Base-by-base conservation (phyloP, 2,113 vertebrate species). In the Ariopsis seemanni region DNA sequence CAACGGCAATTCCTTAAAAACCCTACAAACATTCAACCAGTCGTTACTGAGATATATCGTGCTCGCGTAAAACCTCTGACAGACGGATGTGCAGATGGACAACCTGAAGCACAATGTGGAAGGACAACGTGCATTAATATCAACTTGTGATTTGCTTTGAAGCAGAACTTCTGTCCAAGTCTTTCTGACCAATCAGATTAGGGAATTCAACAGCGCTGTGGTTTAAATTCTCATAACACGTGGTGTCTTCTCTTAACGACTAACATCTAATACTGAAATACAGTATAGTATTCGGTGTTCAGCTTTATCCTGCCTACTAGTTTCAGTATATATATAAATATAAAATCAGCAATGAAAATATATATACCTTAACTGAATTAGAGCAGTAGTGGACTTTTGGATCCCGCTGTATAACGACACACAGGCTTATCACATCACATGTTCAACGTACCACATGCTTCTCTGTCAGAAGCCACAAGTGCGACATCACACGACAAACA, bases 371-470 rank as follows among this genome's bases (percentile, higher is more conserved):
- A 57, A 57, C 11, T 11, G 11, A 74, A 74, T 53, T 58, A 34
- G 55, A 20, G 22, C 12, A 20, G 48, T 55, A 71, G 82, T 84
- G 65, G 82, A 84, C 82, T 34, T 71, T 53, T 84, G 82, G 50
- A 84, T 82, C 79, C 10, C 14, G 57, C 79, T 82, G 79, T 62
- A 62, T 62, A 42, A 82, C 10, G 5, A 25, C 27, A 80, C 4
- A 58, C 77, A 34, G 53, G 15, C 74, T 52, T 11, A 7, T 79
- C 52, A 57, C 42, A 27, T 34, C 55, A 52, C 20, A 77, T 9
- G 7, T 15, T 15, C 6, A 74, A 18, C 25, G 25, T 15, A 83
- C 17, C 81, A 15, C 18, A 60, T 20, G 34, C 8, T 22, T 71
- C 42, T 63, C 20, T 17, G 11, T 62, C 71, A 48, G 3, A 34